Evolutionary conservation across 2,797 vertebrate species (phyloP), one percentile per base, ranked within the genome.

Genomic region (Anniella stebbinsi): DNA sequence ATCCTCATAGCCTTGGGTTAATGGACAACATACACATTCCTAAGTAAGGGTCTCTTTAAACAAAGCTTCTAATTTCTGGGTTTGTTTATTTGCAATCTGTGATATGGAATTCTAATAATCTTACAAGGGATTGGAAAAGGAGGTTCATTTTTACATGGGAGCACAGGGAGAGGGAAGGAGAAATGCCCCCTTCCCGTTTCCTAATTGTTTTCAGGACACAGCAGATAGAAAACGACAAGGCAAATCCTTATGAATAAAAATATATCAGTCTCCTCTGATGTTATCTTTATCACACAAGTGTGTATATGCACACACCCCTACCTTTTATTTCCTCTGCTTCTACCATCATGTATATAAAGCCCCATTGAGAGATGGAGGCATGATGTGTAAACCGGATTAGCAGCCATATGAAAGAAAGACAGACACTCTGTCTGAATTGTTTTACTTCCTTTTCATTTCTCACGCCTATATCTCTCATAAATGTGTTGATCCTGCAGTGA

Each of bases 311-410:
- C 92, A 90, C 90, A 93, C 95, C 95, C 78, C 91, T 93, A 96
- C 96, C 96, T 96, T 97, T 97, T 97, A 97, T 97, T 97, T 97
- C 97, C 95, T 95, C 95, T 96, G 96, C 94, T 96, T 97, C 95
- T 96, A 95, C 96, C 94, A 95, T 96, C 96, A 96, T 97, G 95
- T 97, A 97, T 97, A 98, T 97, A 98, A 97, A 97, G 97, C 96
- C 96, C 97, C 96, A 96, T 97, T 97, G 97, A 98, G 96, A 97
- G 93, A 88, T 96, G 97, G 97, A 97, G 96, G 96, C 97, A 96
- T 97, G 97, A 97, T 98, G 97, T 97, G 96, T 97, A 98, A 98
- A 98, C 97, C 95, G 96, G 97, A 98, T 98, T 98, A 98, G 96
- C 95, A 95, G 97, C 97, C 95, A 38, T 63, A 73, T 97, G 96